phyloP scores from a whole-genome alignment of 2,888 invertebrate genomes.

The Oligia strigilis region DNA sequence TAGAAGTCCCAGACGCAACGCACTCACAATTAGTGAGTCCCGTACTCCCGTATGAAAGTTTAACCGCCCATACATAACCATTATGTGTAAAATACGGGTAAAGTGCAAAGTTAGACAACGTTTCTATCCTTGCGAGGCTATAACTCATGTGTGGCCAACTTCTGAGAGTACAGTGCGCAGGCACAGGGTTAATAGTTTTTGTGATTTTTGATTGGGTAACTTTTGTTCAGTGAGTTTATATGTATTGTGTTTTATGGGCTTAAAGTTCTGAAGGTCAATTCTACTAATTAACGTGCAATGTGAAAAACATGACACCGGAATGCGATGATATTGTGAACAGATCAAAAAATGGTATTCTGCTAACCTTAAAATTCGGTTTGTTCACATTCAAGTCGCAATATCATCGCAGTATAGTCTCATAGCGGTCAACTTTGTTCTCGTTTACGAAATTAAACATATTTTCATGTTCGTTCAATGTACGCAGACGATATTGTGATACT shows the following conservation, averaged over 20 bases:
- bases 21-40: slow-evolving; percentile 86
- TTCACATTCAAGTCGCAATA: too few relatives aligned
- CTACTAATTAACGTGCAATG: too few relatives aligned
- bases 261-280: too few relatives aligned
- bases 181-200: slow-evolving; percentile 49
- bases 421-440: too few relatives aligned
- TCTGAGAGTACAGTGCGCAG: slow-evolving; percentile 80
- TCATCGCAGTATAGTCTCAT: too few relatives aligned
- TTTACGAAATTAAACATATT: too few relatives aligned
- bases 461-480: too few relatives aligned
- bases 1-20: slow-evolving; percentile 78
- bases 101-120: slow-evolving; percentile 89
- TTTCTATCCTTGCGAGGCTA: slow-evolving; percentile 88
- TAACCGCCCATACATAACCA: slow-evolving; percentile 87
- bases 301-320: too few relatives aligned
- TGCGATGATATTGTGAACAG: too few relatives aligned
- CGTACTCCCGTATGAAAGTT: slow-evolving; percentile 81
- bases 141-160: slow-evolving; percentile 88
- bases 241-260: slow-evolving; percentile 29
- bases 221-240: slow-evolving; percentile 19
- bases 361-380: too few relatives aligned
- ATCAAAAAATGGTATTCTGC: too few relatives aligned
- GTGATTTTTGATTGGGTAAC: slow-evolving; percentile 40
- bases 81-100: slow-evolving; percentile 89
- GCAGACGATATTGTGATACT: too few relatives aligned